Conservation (phyloP, 2,113 vertebrate species). For the Nansenia antarctica region DNA sequence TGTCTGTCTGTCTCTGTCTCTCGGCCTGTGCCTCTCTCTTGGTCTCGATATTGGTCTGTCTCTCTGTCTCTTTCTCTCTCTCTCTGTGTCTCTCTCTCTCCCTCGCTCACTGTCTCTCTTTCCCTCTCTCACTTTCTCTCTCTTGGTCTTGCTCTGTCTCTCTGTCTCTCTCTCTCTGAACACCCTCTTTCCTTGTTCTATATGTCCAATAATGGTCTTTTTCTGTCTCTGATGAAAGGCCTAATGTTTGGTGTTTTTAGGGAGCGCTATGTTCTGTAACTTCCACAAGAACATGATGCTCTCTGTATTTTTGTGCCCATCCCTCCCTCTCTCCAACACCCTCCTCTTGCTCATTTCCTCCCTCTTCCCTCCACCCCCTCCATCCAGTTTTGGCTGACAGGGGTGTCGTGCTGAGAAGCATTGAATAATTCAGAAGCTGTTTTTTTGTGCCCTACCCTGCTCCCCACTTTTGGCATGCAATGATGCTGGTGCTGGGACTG, state of each 20-base stretch:
- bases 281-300: too few species aligned
- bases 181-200: not conserved
- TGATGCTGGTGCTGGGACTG: not conserved
- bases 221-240: too few species aligned
- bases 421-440: not conserved
- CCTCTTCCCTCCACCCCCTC: not conserved
- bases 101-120: not conserved
- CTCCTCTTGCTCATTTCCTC: not conserved
- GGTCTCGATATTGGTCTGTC: not conserved
- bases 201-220: too few species aligned
- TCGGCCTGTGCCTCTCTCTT: not conserved
- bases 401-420: not conserved
- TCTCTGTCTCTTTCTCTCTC: not conserved
- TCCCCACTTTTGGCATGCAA: not conserved
- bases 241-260: too few species aligned
- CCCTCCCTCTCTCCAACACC: not conserved
- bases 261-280: too few species aligned
- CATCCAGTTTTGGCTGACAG: not conserved
- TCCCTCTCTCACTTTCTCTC: not conserved
- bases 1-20: not conserved
- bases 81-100: not conserved
- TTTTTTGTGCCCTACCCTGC: not conserved
- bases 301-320: too few species aligned
- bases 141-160: not conserved
- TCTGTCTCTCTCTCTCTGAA: not conserved